Evolutionary conservation across 2,797 vertebrate genomes (phyloP).

Genomic region (Hipposideros larvatus): DNA sequence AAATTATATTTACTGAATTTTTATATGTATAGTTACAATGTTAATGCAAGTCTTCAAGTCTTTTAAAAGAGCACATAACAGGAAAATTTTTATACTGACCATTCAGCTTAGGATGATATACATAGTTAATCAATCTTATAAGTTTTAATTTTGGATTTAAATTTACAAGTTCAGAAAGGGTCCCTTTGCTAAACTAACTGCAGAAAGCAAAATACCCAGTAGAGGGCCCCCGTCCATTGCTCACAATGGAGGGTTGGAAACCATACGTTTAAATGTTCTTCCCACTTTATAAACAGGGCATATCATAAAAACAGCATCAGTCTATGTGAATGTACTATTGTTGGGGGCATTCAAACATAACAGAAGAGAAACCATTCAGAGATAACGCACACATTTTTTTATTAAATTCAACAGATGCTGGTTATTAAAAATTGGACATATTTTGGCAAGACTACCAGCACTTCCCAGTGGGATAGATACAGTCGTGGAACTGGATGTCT

Average conservation of each 20-base stretch:
- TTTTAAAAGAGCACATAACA: background rate
- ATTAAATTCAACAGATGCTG: background rate
- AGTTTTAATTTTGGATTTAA: background rate
- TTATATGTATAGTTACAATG: background rate
- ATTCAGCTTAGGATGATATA: background rate
- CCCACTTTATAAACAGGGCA: background rate
- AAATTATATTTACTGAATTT: slow-evolving; percentile 5
- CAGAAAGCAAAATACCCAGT: slow-evolving; percentile 16
- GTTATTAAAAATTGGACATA: background rate
- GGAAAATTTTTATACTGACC: background rate
- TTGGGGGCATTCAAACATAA: background rate
- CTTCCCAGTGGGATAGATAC: background rate
- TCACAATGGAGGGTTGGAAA: background rate
- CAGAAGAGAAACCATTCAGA: background rate
- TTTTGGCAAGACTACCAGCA: background rate
- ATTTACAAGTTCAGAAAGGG: background rate
- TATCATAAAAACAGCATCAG: background rate
- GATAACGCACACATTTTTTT: background rate
- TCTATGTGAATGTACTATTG: background rate
- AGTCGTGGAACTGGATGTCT: background rate
- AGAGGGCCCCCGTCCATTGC: background rate
- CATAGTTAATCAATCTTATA: background rate
- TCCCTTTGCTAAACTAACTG: background rate
- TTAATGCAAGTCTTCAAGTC: background rate
- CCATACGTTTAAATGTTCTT: background rate